phyloP scores from a whole-genome alignment of 1,140 invertebrate species.

The Temnothorax curvispinosus region DNA sequence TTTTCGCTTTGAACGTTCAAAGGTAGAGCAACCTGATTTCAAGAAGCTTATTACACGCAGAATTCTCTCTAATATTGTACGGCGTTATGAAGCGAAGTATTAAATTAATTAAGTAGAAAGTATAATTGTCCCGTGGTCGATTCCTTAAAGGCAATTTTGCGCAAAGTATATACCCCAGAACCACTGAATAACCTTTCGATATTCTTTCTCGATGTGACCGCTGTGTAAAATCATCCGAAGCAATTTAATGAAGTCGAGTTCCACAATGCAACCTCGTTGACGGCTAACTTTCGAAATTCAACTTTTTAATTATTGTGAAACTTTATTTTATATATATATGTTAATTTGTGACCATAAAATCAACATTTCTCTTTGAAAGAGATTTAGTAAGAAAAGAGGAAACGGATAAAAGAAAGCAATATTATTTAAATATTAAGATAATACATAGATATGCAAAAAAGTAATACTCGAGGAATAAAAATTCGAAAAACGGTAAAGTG shows the following conservation, averaged over 20 bases:
- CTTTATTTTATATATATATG: constrained; percentile 24
- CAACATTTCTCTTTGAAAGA: not conserved
- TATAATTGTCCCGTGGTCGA: not conserved
- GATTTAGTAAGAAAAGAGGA: not conserved
- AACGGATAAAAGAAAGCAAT: not conserved
- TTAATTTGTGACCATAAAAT: not conserved
- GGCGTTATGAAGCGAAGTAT: constrained; percentile 5
- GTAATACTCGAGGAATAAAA: not conserved
- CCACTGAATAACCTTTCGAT: not conserved
- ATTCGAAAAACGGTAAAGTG: not conserved
- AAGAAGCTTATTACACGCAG: constrained; percentile 17
- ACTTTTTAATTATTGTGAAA: constrained; percentile 21
- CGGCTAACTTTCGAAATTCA: constrained; percentile 34
- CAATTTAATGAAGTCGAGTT: constrained; percentile 42
- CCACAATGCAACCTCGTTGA: constrained; percentile 41
- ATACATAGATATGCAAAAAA: not conserved
- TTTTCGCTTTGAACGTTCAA: constrained; percentile 19
- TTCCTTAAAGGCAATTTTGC: constrained; percentile 4
- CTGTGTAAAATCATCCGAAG: not conserved
- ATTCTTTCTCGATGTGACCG: not conserved
- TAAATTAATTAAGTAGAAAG: constrained; percentile 25
- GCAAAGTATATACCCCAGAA: not conserved
- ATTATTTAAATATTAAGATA: not conserved
- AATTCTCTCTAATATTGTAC: constrained; percentile 26
- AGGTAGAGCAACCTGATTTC: constrained; percentile 25